Evolutionary conservation across 2,888 invertebrate species (phyloP), one percentile per base, ranked within the genome.

Genomic region (Taenaris catops): DNA sequence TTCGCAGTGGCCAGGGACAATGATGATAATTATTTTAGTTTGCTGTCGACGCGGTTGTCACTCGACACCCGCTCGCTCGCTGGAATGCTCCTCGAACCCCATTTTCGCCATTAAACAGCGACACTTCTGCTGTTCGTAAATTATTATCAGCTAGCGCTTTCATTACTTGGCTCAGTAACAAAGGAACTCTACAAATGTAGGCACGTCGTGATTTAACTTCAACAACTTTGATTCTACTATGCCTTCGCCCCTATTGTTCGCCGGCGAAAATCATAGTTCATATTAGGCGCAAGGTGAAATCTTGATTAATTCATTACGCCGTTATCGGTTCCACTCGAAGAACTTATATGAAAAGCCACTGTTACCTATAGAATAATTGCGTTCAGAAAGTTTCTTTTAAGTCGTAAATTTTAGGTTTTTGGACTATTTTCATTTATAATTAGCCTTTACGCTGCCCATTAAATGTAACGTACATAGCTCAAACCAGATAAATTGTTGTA

Each of bases 21-120:
- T 83, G 80, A 84, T 81, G 75, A 86, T 86, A 84, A 86, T 84
- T 86, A 86, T 86, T 86, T 86, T 80, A 86, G 86, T 84, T 84
- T 66, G 81, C 64, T 76, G 83, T 78, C 80, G 73, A 66, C 76
- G 69, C 68, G 73, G 72, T 61, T 69, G 80, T 79, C 81, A 76
- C 66, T 70, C 73, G 68, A 42, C 60, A 49, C 55, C 52, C 57
- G 58, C 53, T 56, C 68, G 57, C 63, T 55, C 66, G 52, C 55
- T 70, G 84, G 84, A 84, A 84, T 84, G 80, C 75, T 75, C 53
- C 75, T 79, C 75, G 72, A 76, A 50, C 56, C 61, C 56, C 63
- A 57, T 55, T 56, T 53, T 73, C 75, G 62, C 80, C 72, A 80
- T 80, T 83, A 79, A 76, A 79, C 69, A 76, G 69, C 78, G 83